These are phyloP conservation scores for Misgurnus anguillicaudatus DNA, from an alignment of 2,113 vertebrate genomes.

Conservation along the genomic window DNA sequence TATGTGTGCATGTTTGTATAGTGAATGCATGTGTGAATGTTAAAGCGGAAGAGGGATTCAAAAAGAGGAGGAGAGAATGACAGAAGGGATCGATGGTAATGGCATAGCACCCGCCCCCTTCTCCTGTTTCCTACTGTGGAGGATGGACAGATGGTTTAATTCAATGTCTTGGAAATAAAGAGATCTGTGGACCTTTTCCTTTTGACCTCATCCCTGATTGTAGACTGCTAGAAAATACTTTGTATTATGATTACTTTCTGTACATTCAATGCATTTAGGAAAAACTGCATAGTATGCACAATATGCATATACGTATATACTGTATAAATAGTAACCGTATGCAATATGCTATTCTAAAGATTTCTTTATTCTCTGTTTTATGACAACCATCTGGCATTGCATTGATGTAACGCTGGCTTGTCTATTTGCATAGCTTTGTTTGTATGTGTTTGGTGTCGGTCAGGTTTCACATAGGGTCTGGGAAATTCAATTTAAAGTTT, in stretches of 20 bases:
- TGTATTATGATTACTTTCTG: no score
- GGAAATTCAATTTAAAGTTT: no score
- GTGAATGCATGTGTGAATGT: constrained; percentile 23
- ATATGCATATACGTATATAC: no score
- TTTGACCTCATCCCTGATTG: no score
- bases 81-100: constrained; percentile 58
- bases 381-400: constrained; percentile 35
- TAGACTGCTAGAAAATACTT: no score
- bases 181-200: background rate
- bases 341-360: background rate
- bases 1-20: constrained; percentile 24
- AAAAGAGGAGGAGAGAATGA: constrained; percentile 28
- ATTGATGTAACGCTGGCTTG: background rate
- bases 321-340: background rate
- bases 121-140: background rate
- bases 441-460: background rate
- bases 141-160: constrained; percentile 46
- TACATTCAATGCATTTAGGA: no score
- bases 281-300: no score
- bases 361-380: background rate
- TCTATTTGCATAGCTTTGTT: background rate
- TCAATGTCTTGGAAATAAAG: background rate
- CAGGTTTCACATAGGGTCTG: background rate
- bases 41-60: constrained; percentile 46
- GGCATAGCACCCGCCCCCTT: background rate